These are phyloP conservation scores for Salvelinus fontinalis DNA, from an alignment of 2,113 vertebrate genomes.

Conservation along the genomic window DNA sequence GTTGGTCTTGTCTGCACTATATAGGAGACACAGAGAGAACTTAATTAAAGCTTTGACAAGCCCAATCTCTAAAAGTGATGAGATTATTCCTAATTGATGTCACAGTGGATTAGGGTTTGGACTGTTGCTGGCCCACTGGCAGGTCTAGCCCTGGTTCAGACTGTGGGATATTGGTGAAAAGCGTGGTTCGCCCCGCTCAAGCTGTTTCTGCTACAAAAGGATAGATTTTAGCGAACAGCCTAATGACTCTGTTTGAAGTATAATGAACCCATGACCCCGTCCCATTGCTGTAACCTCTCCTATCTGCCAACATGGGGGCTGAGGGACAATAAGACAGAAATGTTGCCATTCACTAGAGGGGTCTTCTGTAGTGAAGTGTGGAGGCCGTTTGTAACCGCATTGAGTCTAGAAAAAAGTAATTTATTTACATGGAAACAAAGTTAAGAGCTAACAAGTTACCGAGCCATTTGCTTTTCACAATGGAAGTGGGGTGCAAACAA, in stretches of 20 bases:
- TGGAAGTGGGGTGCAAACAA: conserved; percentile 11
- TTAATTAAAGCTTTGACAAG: conserved; percentile 95
- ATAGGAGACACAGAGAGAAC: conserved; percentile 71
- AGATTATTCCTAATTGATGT: conserved; percentile 96
- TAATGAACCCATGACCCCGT: conserved; percentile 87
- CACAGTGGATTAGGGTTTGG: conserved; percentile 87
- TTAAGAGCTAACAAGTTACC: conserved; percentile 29
- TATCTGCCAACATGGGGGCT: conserved; percentile 27
- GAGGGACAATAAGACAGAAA: conserved; percentile 31
- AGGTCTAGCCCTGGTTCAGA: conserved; percentile 85
- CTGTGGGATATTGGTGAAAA: conserved; percentile 83
- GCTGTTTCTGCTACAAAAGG: conserved; percentile 78
- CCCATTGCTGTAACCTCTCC: conserved; percentile 79
- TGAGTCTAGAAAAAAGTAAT: conserved; percentile 28
- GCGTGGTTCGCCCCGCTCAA: conserved; percentile 76
- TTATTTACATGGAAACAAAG: conserved; percentile 53
- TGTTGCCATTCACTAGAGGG: conserved; percentile 36
- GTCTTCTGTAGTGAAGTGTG: conserved; percentile 28
- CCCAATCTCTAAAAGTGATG: conserved; percentile 87
- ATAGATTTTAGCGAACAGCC: conserved; percentile 81
- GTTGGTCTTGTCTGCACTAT: conserved; percentile 79
- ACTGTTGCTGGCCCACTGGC: conserved; percentile 82
- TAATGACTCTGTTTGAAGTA: conserved; percentile 84
- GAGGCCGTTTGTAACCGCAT: conserved; percentile 40
- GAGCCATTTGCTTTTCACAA: conserved; percentile 18